A percentile compares a stretch with the other conserved stretches of the same genome.
Evolutionary conservation across 2,797 vertebrate genomes (phyloP).

Genomic region (Pristis pectinata): DNA sequence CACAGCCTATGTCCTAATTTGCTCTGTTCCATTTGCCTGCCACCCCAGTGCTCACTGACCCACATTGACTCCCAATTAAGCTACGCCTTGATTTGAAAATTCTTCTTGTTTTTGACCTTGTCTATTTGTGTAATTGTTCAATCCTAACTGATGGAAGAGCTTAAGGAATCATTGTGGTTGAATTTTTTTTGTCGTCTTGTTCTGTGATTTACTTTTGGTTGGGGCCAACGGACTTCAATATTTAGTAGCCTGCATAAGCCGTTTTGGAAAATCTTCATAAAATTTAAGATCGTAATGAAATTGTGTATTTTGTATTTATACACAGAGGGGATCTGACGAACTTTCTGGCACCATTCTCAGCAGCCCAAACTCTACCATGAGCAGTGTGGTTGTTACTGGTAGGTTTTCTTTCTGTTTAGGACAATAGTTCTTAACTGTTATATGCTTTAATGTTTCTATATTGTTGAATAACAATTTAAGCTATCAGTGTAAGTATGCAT

Average conservation of each 20-base stretch:
- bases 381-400: slow-evolving; percentile 85
- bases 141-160: neutral
- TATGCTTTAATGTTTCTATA: neutral
- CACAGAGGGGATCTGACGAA: slow-evolving; percentile 93
- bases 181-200: neutral
- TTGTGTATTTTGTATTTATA: slow-evolving; percentile 50
- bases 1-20: too few species aligned
- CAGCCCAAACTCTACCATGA: slow-evolving; percentile 89
- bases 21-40: too few species aligned
- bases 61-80: too few species aligned
- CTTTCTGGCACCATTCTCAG: slow-evolving; percentile 89
- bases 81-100: too few species aligned
- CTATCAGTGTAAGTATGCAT: neutral
- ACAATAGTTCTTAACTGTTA: neutral
- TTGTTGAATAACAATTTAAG: neutral
- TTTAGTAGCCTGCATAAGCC: neutral
- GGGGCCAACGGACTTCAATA: neutral
- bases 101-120: too few species aligned
- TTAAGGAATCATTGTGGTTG: too few species aligned
- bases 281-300: slow-evolving; percentile 39
- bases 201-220: neutral
- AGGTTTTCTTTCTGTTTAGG: slow-evolving; percentile 54
- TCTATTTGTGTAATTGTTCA: too few species aligned
- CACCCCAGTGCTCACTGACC: too few species aligned
- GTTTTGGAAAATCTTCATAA: neutral